Percentiles rank a stretch among this genome's conserved stretches.
These are phyloP conservation scores for Halesus radiatus DNA, from an alignment of 1,140 invertebrate genomes.

Conservation along the genomic window DNA sequence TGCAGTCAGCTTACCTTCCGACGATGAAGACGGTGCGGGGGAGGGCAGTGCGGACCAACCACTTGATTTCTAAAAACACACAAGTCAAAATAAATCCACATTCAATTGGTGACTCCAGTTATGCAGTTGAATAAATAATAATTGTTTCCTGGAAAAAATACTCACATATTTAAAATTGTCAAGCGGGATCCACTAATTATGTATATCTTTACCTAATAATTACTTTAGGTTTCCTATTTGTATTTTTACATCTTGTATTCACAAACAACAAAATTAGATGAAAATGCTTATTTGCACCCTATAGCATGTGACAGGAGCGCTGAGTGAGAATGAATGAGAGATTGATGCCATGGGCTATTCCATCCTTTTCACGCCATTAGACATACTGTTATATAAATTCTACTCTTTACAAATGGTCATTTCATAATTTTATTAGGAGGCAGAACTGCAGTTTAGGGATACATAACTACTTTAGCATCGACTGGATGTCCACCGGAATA, in stretches of 20 bases:
- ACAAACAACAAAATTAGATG: slow-evolving; percentile 56
- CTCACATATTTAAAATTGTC: slow-evolving; percentile 29
- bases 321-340: slow-evolving; percentile 52
- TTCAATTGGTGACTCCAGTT: slow-evolving; percentile 4
- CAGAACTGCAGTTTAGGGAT: neutral
- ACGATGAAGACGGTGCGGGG: slow-evolving; percentile 79
- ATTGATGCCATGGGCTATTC: slow-evolving; percentile 52
- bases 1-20: slow-evolving; percentile 72
- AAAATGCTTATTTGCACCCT: slow-evolving; percentile 58
- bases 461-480: neutral
- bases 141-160: slow-evolving; percentile 27
- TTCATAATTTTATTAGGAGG: too few relatives aligned
- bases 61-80: slow-evolving; percentile 77
- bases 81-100: slow-evolving; percentile 6
- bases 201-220: slow-evolving; percentile 52
- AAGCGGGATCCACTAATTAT: slow-evolving; percentile 41
- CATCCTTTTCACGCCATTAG: slow-evolving; percentile 58
- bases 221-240: slow-evolving; percentile 56
- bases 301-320: slow-evolving; percentile 49
- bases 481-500: neutral
- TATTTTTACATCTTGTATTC: slow-evolving; percentile 58
- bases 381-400: slow-evolving; percentile 27
- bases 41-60: slow-evolving; percentile 86
- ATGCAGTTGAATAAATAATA: slow-evolving; percentile 30
- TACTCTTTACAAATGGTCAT: slow-evolving; percentile 8